Conservation (phyloP, 2,113 vertebrate species). For the Dendrocopos noguchii region DNA sequence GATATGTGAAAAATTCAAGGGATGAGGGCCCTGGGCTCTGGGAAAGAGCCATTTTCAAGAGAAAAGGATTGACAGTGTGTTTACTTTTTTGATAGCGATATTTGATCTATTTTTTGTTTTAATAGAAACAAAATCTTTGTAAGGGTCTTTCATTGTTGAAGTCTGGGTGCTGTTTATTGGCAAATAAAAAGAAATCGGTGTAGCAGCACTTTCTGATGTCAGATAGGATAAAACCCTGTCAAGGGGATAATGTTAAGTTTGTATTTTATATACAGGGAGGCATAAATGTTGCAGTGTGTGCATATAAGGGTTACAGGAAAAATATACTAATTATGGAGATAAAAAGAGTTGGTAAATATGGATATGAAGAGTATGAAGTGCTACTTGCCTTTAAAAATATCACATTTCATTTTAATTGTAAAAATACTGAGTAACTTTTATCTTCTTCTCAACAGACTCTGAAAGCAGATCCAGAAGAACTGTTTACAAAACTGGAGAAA, state of each 20-base stretch:
- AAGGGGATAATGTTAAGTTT: background rate
- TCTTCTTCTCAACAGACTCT: constrained; percentile 80
- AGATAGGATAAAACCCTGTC: background rate
- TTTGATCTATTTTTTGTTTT: background rate
- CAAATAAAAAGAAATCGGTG: background rate
- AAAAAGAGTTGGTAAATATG: background rate
- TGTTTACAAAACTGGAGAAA: constrained; percentile 95
- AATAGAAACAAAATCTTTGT: background rate
- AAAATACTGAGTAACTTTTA: background rate
- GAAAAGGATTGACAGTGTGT: background rate
- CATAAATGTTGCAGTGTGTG: background rate
- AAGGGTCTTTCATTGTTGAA: background rate
- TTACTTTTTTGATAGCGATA: background rate
- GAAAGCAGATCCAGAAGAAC: constrained; percentile 91
- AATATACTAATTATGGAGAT: background rate
- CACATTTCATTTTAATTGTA: background rate
- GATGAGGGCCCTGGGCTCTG: background rate
- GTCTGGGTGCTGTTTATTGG: background rate
- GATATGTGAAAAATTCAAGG: background rate
- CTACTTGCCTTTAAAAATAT: background rate
- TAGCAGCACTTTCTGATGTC: background rate
- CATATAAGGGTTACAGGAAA: background rate
- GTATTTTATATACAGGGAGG: background rate
- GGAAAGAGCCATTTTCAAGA: background rate
- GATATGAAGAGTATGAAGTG: background rate